Base-by-base conservation (phyloP, 2,113 vertebrate genomes). In the Turnix velox region DNA sequence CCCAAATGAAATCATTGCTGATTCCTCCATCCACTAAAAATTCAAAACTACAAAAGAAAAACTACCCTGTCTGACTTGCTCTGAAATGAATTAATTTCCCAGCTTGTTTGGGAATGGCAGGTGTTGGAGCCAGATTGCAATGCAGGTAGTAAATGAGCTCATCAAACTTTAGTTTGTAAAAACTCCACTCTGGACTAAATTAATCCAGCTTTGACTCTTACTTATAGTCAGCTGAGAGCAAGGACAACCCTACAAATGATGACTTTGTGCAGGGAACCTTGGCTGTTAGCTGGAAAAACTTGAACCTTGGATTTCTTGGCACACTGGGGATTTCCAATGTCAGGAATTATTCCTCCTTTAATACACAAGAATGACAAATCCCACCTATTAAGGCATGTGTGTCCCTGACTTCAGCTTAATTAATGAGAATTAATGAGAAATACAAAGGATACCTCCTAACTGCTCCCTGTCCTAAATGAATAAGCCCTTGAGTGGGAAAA, bases 71-170 rank as follows among this genome's bases (percentile, higher is more conserved):
- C 83, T 24, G 89, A 55, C 87, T 81, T 13, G 40, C 39, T 68
- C 73, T 67, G 91, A 78, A 95, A 92, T 91, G 80, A 93, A 92
- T 94, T 87, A 39, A 94, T 91, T 92, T 78, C 89, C 87, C 10
- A 0, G 61, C 84, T 75, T 78, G 91, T 92, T 91, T 93, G 73
- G 77, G 87, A 91, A 43, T 0, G 14, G 89, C 87, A 92, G 94
- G 77, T 87, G 69, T 46, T 75, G 27, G 55, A 91, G 66, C 28
- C 65, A 88, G 94, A 88, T 61, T 94, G 93, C 81, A 67, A 45
- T 17, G 75, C 89, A 93, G 91, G 94, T 88, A 94, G 87, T 31
- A 63, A 92, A 95, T 51, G 80, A 92, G 76, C 59, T 93, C 88
- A 78, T 88, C 93, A 78, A 15, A 80, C 17, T 78, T 77, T 14